These are phyloP conservation scores for Nasonia longicornis DNA, from an alignment of 1,140 invertebrate genomes.

Conservation along the genomic window DNA sequence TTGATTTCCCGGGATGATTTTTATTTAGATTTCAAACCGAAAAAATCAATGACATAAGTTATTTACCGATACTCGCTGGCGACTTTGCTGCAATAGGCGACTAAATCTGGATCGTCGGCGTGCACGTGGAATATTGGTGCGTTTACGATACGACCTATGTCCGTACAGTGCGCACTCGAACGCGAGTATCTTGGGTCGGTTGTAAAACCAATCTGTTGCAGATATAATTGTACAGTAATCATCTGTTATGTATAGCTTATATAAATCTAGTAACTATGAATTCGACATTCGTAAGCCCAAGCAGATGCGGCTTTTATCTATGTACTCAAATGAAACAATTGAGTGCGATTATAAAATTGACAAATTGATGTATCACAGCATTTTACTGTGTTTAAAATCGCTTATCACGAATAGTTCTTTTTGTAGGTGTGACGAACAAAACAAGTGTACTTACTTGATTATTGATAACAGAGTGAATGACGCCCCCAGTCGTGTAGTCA, in stretches of 20 bases:
- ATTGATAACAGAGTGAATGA: slow-evolving; percentile 91
- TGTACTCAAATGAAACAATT: too few relatives aligned
- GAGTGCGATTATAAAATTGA: too few relatives aligned
- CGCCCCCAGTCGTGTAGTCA: slow-evolving; percentile 88
- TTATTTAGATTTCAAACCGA: background rate
- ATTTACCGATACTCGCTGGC: slow-evolving; percentile 81
- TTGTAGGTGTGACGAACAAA: background rate
- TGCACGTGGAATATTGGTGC: slow-evolving; percentile 97
- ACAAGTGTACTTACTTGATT: slow-evolving; percentile 76
- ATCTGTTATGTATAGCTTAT: too few relatives aligned
- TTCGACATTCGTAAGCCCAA: too few relatives aligned
- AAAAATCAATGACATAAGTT: slow-evolving; percentile 60
- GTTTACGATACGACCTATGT: slow-evolving; percentile 88
- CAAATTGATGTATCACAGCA: too few relatives aligned
- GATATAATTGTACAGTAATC: too few relatives aligned
- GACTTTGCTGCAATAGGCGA: slow-evolving; percentile 85
- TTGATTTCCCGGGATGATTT: too few relatives aligned
- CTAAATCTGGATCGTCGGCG: slow-evolving; percentile 92
- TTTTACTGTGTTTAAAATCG: too few relatives aligned
- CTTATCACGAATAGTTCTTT: background rate
- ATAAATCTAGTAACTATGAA: too few relatives aligned
- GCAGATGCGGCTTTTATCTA: too few relatives aligned
- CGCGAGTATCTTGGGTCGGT: slow-evolving; percentile 86
- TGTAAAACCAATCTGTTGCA: slow-evolving; percentile 80
- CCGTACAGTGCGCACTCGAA: slow-evolving; percentile 77